Conservation (phyloP, 2,888 invertebrate genomes). For the Orthonevra nobilis region DNA sequence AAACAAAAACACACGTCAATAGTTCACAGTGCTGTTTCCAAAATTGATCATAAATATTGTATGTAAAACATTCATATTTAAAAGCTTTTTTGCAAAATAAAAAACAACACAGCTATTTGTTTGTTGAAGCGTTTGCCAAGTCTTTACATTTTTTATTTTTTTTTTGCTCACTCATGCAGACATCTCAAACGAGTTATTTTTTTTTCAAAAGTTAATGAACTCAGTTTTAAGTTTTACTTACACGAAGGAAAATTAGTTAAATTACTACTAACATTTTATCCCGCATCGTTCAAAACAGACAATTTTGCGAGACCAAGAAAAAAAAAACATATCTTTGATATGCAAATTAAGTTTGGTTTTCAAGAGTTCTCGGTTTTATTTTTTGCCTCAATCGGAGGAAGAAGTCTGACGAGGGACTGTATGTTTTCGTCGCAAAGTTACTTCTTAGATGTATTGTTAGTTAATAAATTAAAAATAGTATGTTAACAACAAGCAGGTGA, state of each 20-base stretch:
- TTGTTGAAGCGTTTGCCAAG: too few species aligned
- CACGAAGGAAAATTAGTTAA: constrained; percentile 1
- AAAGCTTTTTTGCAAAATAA: too few species aligned
- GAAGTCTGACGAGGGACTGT: background rate
- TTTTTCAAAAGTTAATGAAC: constrained; percentile 59
- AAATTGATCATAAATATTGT: too few species aligned
- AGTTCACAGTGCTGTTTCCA: too few species aligned
- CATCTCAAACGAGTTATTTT: constrained; percentile 22
- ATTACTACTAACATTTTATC: constrained; percentile 44
- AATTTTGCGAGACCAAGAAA: constrained; percentile 8
- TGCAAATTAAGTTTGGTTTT: constrained; percentile 30
- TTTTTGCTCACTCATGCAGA: too few species aligned
- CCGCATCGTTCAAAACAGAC: constrained; percentile 28
- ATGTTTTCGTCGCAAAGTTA: background rate
- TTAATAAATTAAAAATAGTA: constrained; percentile 51
- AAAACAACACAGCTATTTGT: too few species aligned
- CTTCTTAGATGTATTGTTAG: constrained; percentile 19
- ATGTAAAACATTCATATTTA: too few species aligned
- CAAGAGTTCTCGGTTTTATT: background rate
- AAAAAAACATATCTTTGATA: constrained; percentile 29
- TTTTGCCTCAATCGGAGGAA: constrained; percentile 1
- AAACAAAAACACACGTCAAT: too few species aligned
- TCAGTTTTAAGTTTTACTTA: constrained; percentile 15
- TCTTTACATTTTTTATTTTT: too few species aligned
- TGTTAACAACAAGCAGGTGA: constrained; percentile 17